Base-by-base conservation (phyloP, 1,140 invertebrate species). In the Spodoptera litura region DNA sequence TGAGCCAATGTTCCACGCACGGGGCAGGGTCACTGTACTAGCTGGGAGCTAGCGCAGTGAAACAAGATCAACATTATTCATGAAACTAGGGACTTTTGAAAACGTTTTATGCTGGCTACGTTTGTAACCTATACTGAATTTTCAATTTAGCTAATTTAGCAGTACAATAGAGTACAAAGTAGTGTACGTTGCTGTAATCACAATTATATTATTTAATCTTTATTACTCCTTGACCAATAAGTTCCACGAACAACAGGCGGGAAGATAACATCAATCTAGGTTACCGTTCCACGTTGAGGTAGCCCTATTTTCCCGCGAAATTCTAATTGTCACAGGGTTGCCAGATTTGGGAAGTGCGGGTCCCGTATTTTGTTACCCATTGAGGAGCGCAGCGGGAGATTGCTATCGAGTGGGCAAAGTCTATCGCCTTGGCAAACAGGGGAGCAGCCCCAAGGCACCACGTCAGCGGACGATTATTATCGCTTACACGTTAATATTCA, bases 1-100 rank as follows among this genome's bases (percentile, higher is more conserved):
- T 93, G 87, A 86, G 91, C 78, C 88, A 93, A 93, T 92, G 83
- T 82, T 89, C 87, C 85, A 83, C 87, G 84, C 86, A 75, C 53
- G 59, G 13, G 58, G 10, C 61, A 77, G 74, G 74, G 74, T 38
- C 66, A 68, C 52, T 56, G 31, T 52, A 31, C 8, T 64, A 53
- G 15, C 2, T 35, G 2, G 38, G 4, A 15, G 38, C 4, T 49
- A 27, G 31, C 52, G 9, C 13, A 49, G n/a, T 51, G 2, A 0
- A 13, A 53, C 38, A 2, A 66, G 20, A 20, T 44, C 11, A 35
- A 10, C n/a, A 6, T 66, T 44, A 8, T 44, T 44, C 9, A 10
- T 10, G 38, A 6, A 4, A 8, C 38, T 9, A 10, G 35, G 6
- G 35, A 38, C 35, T 38, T 38, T 38, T 38, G 35, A 38, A 44